These are phyloP conservation scores for Meda fulgida DNA, from an alignment of 2,797 vertebrate species.

Conservation along the genomic window DNA sequence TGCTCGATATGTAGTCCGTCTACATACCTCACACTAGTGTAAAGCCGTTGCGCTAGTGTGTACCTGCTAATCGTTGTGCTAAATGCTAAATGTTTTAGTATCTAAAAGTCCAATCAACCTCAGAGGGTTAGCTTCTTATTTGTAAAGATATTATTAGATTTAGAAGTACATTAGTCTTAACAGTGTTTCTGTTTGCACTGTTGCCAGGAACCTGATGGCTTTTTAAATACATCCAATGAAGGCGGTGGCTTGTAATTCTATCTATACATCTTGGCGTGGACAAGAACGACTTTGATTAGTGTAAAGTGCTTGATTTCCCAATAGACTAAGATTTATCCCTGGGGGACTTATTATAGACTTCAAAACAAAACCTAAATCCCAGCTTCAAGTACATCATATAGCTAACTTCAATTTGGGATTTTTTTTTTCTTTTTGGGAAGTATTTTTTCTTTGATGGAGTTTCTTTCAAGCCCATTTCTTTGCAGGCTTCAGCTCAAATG, in stretches of 20 bases:
- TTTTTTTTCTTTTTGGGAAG: background rate
- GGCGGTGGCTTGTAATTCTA: conserved; percentile 14
- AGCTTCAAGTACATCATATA: background rate
- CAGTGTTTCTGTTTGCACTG: conserved; percentile 3
- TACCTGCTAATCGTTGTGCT: background rate
- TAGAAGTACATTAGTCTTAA: background rate
- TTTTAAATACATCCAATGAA: conserved; percentile 21
- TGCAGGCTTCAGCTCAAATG: conserved; percentile 1
- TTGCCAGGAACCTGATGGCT: background rate
- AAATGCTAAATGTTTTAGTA: background rate
- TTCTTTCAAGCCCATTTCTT: background rate
- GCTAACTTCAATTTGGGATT: background rate
- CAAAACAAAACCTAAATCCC: background rate
- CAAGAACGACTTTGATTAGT: background rate
- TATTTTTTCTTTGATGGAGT: background rate
- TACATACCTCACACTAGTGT: background rate
- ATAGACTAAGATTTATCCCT: background rate
- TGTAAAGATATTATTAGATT: conserved; percentile 1
- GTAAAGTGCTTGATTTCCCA: conserved; percentile 32
- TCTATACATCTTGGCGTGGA: conserved; percentile 6
- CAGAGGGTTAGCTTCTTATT: background rate
- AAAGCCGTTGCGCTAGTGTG: background rate
- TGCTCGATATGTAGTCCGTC: background rate
- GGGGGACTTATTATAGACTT: background rate
- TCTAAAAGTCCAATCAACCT: background rate